Conservation (phyloP, 2,113 vertebrate genomes). For the Emydocephalus ijimae region DNA sequence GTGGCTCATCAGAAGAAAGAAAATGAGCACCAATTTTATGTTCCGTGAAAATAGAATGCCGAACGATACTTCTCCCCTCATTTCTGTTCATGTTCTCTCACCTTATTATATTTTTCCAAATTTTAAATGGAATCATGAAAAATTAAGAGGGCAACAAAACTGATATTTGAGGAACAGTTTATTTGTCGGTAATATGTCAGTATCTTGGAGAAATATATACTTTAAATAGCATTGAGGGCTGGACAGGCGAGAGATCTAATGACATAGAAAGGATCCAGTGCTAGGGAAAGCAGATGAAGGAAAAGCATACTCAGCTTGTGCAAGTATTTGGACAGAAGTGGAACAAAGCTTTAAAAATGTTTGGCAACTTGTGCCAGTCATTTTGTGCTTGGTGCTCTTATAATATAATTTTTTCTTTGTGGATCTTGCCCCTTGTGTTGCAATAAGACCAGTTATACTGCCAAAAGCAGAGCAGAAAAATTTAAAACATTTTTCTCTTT, state of each 20-base stretch:
- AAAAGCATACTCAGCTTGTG: slow-evolving; percentile 1
- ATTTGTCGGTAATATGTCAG: slow-evolving; percentile 5
- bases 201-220: not conserved
- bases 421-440: slow-evolving; percentile 3
- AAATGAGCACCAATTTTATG: slow-evolving; percentile 25
- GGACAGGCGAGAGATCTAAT: not conserved
- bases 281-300: slow-evolving; percentile 13
- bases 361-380: slow-evolving; percentile 25
- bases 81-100: not conserved
- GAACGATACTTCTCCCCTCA: not conserved
- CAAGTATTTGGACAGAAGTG: slow-evolving; percentile 14
- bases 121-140: not conserved
- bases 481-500: slow-evolving; percentile 12
- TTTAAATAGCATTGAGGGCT: slow-evolving; percentile 1
- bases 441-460: not conserved
- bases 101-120: not conserved
- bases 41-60: not conserved
- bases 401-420: slow-evolving; percentile 15
- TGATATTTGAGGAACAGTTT: slow-evolving; percentile 2
- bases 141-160: not conserved
- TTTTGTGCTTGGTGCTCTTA: slow-evolving; percentile 15
- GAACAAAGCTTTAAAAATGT: slow-evolving; percentile 10
- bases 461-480: not conserved
- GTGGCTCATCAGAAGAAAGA: not conserved
- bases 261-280: not conserved